Evolutionary conservation across 2,113 vertebrate species (phyloP), one percentile per base, ranked within the genome.

Genomic region (Archilochus colubris): DNA sequence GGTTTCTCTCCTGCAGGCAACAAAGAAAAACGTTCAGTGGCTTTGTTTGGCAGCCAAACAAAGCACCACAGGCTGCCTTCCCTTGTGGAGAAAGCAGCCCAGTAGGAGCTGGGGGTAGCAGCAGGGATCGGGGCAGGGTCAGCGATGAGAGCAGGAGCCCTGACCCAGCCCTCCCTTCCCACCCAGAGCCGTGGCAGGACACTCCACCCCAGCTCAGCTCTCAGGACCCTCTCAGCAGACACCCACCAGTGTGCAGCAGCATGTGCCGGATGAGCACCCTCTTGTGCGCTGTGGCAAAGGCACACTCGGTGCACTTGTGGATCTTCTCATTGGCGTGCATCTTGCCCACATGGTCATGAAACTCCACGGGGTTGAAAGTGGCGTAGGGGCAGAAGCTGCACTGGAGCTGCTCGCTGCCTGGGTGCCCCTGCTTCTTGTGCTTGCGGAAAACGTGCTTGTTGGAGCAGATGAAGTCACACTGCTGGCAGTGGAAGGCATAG

Each of bases 321-420:
- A 98, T 99, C 97, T 99, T 99, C 97, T 99, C 99, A 0, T 98
- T 98, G 91, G 99, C 99, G 0, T 99, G 99, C 97, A 99, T 97
- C 96, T 98, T 99, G 94, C 98, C 98, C 7, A 99, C 89, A 0
- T 99, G 99, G 94, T 98, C 98, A 0, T 98, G 97, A 38, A 98
- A 99, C 96, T 99, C 98, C 95, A 99, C 99, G 0, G 99, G 98
- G 96, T 99, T 99, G 63, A 99, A 99, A 1, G 99, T 99, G 81
- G 96, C 95, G 0, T 98, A 99, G 58, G 98, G 94, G 89, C 99
- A 99, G 88, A 99, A 99, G 84, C 96, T 92, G 36, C 99, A 99
- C 85, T 93, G 94, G 18, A 99, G 98, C 91, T 98, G 95, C 74
- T 98, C 97, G 0, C 90, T 97, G 59, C 99, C 99, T 0, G 98